Evolutionary conservation across 2,888 invertebrate species (phyloP), one percentile per base, ranked within the genome.

Genomic region (Morpho achilles): DNA sequence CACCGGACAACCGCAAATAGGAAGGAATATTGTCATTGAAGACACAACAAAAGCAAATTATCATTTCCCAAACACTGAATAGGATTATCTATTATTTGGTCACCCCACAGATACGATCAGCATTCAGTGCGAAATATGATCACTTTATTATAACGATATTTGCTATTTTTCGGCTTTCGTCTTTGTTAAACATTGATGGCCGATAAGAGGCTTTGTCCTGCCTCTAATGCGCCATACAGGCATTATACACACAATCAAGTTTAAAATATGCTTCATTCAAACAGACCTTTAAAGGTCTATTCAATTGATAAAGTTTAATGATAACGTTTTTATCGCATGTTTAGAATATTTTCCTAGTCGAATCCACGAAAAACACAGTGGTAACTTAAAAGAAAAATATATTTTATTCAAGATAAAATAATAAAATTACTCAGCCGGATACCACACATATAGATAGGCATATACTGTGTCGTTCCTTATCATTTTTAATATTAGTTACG

Each of bases 141-240:
- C 78, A 69, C 72, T 80, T 87, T 84, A 83, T 88, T 88, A 87
- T 87, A 86, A 84, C 85, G 86, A 87, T 88, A 88, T 87, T 85
- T 78, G 81, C 79, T 80, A 80, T 78, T 80, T 82, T 74, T 79
- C 72, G 72, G 73, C 66, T 61, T 63, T 66, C 61, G 65, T 65
- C 68, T 74, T 81, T 80, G 81, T 80, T 70, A 71, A 63, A 58
- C 64, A 75, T 72, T 74, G 68, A 60, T 65, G 67, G 60, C 53
- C 62, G 76, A 77, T 76, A 76, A 69, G 63, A 56, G 51, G 65
- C 65, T 66, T 76, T 77, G 75, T 75, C 62, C 48, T 53, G 45
- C 45, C 10, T 40, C 53, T 53, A 46, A 53, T 53, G 39, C 32
- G 45, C 45, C 9, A 45, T 45, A 8, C 39, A 23, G 50, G 42